Evolutionary conservation across 2,797 vertebrate species (phyloP).

Genomic region (Sylvia borin): DNA sequence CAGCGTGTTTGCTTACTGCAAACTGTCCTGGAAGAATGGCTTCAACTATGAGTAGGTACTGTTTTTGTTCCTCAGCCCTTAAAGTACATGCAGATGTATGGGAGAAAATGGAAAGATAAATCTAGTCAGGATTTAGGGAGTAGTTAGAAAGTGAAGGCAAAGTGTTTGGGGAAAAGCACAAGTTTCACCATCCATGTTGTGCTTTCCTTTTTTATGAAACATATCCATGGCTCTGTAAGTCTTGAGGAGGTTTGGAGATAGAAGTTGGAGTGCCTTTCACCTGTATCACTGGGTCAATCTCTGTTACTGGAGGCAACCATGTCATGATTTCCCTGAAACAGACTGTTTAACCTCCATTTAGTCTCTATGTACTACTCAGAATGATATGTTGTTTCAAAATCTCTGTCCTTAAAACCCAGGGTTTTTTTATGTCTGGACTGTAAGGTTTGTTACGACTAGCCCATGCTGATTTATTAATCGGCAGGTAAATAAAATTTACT

Average conservation of each 20-base stretch:
- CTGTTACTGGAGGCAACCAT: neutral
- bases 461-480: neutral
- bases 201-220: neutral
- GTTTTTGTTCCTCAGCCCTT: neutral
- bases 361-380: neutral
- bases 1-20: neutral
- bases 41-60: neutral
- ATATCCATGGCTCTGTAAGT: neutral
- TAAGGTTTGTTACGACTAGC: neutral
- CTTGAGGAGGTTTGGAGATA: neutral
- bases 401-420: neutral
- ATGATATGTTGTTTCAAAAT: neutral
- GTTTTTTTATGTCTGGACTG: neutral
- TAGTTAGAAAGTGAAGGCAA: neutral
- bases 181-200: neutral
- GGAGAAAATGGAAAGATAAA: neutral
- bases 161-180: neutral
- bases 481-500: neutral
- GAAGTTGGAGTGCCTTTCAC: neutral
- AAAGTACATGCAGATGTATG: neutral
- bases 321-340: neutral
- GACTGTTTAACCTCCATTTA: neutral
- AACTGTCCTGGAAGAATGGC: neutral
- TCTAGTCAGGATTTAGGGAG: neutral
- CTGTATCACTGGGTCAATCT: neutral